A percentile compares a stretch with the other conserved stretches of the same genome.
Evolutionary conservation across 2,113 vertebrate genomes (phyloP).

Genomic region (Theristicus caerulescens): DNA sequence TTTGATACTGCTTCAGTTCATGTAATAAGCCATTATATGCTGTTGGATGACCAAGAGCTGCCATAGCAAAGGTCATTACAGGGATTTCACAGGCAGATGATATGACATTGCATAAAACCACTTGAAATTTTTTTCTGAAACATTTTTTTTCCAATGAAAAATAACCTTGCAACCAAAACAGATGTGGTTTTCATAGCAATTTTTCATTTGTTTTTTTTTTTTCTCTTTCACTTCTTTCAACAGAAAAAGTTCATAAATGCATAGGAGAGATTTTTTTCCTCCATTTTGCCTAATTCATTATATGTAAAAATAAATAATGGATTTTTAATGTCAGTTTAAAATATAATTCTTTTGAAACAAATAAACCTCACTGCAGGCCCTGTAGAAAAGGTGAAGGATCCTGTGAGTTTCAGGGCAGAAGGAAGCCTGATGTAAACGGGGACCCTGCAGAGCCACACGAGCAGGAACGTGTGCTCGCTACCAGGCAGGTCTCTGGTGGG

Average conservation of each 20-base stretch:
- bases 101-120: neutral
- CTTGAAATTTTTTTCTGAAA: neutral
- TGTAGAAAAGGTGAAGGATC: neutral
- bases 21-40: neutral
- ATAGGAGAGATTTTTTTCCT: neutral
- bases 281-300: neutral
- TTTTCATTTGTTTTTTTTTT: neutral
- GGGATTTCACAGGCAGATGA: neutral
- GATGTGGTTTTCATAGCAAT: neutral
- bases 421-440: neutral
- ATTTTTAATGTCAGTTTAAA: neutral
- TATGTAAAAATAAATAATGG: neutral
- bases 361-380: neutral
- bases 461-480: neutral
- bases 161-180: neutral
- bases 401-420: neutral
- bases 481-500: neutral
- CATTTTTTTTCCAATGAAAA: neutral
- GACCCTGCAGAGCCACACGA: rapidly evolving
- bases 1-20: neutral
- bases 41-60: neutral
- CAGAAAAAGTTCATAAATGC: neutral
- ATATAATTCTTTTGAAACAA: neutral
- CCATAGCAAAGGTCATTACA: neutral
- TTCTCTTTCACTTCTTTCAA: neutral